Conservation (phyloP, 1,140 invertebrate species). For the Muscidifurax raptorellus region DNA sequence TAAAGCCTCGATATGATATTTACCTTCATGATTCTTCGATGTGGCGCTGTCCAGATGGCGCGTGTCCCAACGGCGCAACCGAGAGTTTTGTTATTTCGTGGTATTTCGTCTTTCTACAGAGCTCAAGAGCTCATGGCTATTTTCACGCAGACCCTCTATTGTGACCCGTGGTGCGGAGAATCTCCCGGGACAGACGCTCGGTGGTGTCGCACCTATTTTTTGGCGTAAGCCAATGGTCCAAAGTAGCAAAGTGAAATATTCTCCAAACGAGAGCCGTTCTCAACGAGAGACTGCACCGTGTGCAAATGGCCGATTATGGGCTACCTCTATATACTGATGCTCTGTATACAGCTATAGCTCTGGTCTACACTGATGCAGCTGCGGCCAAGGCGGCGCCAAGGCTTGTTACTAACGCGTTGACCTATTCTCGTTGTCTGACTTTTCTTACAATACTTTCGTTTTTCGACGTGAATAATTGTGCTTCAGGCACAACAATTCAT, state of each 20-base stretch:
- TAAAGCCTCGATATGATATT: conserved; percentile 40
- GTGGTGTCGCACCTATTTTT: background rate
- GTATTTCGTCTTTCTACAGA: conserved; percentile 53
- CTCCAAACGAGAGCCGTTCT: background rate
- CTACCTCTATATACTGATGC: no score
- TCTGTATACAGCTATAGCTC: no score
- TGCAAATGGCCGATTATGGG: background rate
- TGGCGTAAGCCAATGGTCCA: background rate
- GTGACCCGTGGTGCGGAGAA: background rate
- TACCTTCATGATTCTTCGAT: conserved; percentile 46
- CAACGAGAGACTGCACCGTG: background rate
- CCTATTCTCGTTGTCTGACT: background rate
- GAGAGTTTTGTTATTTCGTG: conserved; percentile 48
- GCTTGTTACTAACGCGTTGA: background rate
- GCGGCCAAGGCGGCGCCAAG: background rate
- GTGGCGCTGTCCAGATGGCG: conserved; percentile 51
- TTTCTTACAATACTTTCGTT: no score
- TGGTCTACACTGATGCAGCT: background rate
- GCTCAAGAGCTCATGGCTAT: conserved; percentile 44
- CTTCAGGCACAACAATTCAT: background rate
- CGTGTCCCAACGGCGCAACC: conserved; percentile 39
- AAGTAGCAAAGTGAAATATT: background rate
- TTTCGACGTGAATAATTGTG: no score
- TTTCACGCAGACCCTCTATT: background rate
- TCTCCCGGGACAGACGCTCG: background rate